phyloP scores from a whole-genome alignment of 2,888 invertebrate species.

The Dromius quadrimaculatus region DNA sequence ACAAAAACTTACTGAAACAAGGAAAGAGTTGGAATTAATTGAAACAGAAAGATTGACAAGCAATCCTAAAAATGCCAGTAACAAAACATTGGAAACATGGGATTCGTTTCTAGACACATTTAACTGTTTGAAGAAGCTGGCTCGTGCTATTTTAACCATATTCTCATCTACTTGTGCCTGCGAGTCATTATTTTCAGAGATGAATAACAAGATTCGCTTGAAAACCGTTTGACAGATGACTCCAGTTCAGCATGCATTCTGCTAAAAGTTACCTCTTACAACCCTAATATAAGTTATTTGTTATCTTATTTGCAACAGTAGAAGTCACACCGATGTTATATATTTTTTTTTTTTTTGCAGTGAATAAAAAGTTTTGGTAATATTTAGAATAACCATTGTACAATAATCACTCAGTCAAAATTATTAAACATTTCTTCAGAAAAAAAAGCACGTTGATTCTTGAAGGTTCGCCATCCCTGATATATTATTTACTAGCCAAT shows the following conservation, averaged over 20 bases:
- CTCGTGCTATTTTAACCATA: conserved; percentile 52
- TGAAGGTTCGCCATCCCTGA: conserved; percentile 30
- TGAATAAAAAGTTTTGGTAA: conserved; percentile 30
- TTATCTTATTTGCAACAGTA: conserved; percentile 53
- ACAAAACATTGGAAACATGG: conserved; percentile 54
- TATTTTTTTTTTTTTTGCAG: conserved; percentile 42
- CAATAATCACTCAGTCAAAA: neutral
- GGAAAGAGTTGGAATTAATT: no score
- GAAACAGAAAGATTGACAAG: no score
- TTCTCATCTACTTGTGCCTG: no score
- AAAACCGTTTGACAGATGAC: conserved; percentile 55
- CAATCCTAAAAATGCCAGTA: conserved; percentile 52
- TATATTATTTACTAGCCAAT: no score
- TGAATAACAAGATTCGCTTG: conserved; percentile 55
- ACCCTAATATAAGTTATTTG: conserved; percentile 54
- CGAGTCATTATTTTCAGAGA: no score
- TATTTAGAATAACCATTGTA: conserved; percentile 13
- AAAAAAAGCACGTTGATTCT: conserved; percentile 32
- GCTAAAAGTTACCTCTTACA: no score
- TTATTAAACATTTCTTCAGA: conserved; percentile 28
- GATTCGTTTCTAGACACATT: conserved; percentile 52
- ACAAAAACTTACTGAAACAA: conserved; percentile 56
- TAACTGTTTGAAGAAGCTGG: conserved; percentile 52
- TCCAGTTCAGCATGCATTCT: no score
- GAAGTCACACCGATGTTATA: conserved; percentile 54